Percentiles rank a stretch among this genome's conserved stretches.
Evolutionary conservation across 2,113 vertebrate genomes (phyloP).

Genomic region (Scophthalmus maximus): DNA sequence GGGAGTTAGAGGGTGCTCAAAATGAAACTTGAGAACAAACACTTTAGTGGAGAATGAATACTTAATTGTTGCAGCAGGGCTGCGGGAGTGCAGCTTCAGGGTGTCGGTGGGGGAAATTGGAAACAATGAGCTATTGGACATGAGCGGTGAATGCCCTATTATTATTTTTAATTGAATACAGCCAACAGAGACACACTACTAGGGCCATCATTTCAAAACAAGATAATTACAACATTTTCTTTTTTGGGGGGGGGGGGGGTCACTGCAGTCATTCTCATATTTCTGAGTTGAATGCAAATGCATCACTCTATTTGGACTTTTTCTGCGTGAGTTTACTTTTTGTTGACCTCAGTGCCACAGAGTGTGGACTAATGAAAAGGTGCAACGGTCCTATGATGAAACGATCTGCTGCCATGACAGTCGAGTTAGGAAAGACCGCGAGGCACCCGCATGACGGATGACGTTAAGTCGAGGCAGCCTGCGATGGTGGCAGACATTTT

Average conservation of each 20-base stretch:
- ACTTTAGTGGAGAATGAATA: conserved; percentile 20
- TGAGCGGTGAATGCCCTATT: conserved; percentile 43
- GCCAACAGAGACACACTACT: conserved; percentile 37
- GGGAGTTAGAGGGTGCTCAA: conserved; percentile 8
- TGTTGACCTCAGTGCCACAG: neutral
- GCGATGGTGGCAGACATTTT: neutral
- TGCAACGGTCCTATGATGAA: neutral
- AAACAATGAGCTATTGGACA: conserved; percentile 48
- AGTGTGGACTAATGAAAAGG: neutral
- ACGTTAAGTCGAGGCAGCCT: neutral
- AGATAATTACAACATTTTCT: conserved; percentile 33
- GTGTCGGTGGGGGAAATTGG: conserved; percentile 7
- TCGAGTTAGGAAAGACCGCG: neutral
- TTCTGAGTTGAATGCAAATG: neutral
- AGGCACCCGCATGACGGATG: neutral
- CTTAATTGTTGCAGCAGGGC: conserved; percentile 14
- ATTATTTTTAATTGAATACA: conserved; percentile 61
- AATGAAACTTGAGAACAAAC: conserved; percentile 29
- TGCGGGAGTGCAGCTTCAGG: conserved; percentile 16
- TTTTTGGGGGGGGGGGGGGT: conserved; percentile 1
- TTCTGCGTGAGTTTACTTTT: neutral
- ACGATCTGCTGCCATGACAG: neutral
- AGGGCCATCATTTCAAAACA: conserved; percentile 29
- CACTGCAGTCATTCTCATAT: neutral
- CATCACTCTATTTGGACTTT: neutral